phyloP scores from a whole-genome alignment of 2,797 vertebrate species.

The Rhyacichthys aspro region DNA sequence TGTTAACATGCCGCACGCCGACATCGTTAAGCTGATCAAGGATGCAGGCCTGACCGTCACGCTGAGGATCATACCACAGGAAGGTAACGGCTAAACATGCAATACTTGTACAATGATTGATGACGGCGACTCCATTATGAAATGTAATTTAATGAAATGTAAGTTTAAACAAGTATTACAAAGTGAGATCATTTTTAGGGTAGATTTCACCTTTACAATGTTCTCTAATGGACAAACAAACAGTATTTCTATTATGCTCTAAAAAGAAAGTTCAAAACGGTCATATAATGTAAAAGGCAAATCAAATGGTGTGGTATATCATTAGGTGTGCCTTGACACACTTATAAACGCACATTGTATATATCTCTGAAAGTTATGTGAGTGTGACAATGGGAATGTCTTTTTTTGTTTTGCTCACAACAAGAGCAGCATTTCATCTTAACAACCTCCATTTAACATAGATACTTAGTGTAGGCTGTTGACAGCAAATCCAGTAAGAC shows the following conservation, averaged over 20 bases:
- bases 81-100: slow-evolving; percentile 81
- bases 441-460: slow-evolving; percentile 1
- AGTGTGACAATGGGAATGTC: not conserved
- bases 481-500: not conserved
- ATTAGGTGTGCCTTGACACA: not conserved
- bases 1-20: slow-evolving; percentile 96
- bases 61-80: slow-evolving; percentile 96
- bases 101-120: slow-evolving; percentile 14
- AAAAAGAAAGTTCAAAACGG: too few species aligned
- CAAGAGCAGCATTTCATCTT: slow-evolving; percentile 2
- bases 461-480: not conserved
- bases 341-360: not conserved
- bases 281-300: too few species aligned
- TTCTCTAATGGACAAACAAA: too few species aligned
- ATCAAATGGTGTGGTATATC: not conserved
- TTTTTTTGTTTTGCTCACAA: not conserved
- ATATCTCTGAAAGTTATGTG: not conserved
- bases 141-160: too few species aligned
- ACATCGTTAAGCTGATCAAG: slow-evolving; percentile 99
- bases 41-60: slow-evolving; percentile 97
- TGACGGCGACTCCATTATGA: slow-evolving; percentile 11
- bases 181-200: too few species aligned
- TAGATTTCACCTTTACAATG: too few species aligned
- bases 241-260: too few species aligned
- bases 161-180: too few species aligned